Percentiles rank a stretch among this genome's conserved stretches.
Evolutionary conservation across 37 sponge, comb jelly and placozoan species (phyloP).

Genomic region (Ianthella basta): DNA sequence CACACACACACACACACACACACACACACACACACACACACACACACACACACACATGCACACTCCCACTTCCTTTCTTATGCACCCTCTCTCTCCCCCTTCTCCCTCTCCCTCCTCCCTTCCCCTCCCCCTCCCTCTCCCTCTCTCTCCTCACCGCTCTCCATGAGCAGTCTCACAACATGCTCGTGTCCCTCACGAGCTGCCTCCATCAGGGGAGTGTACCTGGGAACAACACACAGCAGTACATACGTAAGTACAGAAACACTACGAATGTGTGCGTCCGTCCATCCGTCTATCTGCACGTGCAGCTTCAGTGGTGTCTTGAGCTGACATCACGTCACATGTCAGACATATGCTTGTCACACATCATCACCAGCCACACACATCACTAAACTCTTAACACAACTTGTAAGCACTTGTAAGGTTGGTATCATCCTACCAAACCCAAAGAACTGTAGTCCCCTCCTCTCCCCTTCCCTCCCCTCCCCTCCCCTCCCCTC

Average conservation of each 20-base stretch:
- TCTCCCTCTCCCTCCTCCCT: background rate
- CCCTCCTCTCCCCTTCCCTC: background rate
- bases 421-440: too few relatives aligned
- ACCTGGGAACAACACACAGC: conserved; percentile 46
- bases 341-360: conserved; percentile 20
- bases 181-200: conserved; percentile 86
- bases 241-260: background rate
- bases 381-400: background rate
- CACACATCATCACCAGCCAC: background rate
- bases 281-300: too few relatives aligned
- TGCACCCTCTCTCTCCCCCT: background rate
- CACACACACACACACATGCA: too few relatives aligned
- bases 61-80: too few relatives aligned
- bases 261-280: background rate
- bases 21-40: too few relatives aligned
- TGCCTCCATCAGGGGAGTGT: conserved; percentile 92
- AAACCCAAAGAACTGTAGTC: background rate
- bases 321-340: too few relatives aligned
- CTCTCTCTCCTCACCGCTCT: conserved; percentile 45
- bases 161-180: conserved; percentile 75
- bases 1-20: too few relatives aligned
- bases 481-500: conserved; percentile 59
- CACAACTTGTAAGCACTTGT: too few relatives aligned
- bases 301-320: background rate
- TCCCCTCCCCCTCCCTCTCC: conserved; percentile 26